phyloP scores from a whole-genome alignment of 2,113 vertebrate genomes.

The Odontesthes bonariensis region DNA sequence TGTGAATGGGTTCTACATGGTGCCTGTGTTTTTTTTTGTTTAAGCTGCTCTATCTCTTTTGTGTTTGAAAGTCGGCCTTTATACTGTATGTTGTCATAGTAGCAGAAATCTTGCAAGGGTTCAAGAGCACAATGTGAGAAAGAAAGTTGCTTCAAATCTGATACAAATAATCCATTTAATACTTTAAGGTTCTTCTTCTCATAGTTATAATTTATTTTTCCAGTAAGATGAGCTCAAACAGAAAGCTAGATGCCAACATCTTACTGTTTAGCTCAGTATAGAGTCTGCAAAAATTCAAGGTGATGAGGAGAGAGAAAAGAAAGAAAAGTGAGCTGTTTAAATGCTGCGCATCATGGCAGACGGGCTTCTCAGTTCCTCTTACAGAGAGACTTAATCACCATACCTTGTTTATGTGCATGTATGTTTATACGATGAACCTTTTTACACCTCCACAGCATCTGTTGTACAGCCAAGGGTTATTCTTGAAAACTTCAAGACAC shows the following conservation, averaged over 20 bases:
- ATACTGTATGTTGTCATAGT: constrained; percentile 22
- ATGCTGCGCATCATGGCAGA: constrained; percentile 6
- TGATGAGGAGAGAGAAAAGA: background rate
- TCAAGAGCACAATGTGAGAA: constrained; percentile 33
- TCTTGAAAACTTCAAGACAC: constrained; percentile 73
- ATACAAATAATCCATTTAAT: constrained; percentile 8
- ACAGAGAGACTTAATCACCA: constrained; percentile 35
- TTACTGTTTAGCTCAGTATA: background rate
- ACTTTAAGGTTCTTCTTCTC: background rate
- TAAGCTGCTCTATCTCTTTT: constrained; percentile 20
- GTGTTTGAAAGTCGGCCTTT: constrained; percentile 17
- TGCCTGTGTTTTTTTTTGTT: constrained; percentile 13
- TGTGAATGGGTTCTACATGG: constrained; percentile 36
- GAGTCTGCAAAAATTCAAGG: background rate
- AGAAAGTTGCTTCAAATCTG: constrained; percentile 11
- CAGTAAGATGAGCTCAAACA: background rate
- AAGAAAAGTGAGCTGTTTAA: constrained; percentile 31
- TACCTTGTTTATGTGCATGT: constrained; percentile 26
- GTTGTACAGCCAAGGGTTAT: constrained; percentile 66
- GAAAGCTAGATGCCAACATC: too few species aligned
- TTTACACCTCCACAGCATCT: constrained; percentile 67
- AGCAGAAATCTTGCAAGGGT: constrained; percentile 18
- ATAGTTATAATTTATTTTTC: background rate
- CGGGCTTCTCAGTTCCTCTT: constrained; percentile 34
- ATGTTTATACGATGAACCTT: constrained; percentile 29